Evolutionary conservation across 2,113 vertebrate genomes (phyloP).

Genomic region (Tyrannus savana): DNA sequence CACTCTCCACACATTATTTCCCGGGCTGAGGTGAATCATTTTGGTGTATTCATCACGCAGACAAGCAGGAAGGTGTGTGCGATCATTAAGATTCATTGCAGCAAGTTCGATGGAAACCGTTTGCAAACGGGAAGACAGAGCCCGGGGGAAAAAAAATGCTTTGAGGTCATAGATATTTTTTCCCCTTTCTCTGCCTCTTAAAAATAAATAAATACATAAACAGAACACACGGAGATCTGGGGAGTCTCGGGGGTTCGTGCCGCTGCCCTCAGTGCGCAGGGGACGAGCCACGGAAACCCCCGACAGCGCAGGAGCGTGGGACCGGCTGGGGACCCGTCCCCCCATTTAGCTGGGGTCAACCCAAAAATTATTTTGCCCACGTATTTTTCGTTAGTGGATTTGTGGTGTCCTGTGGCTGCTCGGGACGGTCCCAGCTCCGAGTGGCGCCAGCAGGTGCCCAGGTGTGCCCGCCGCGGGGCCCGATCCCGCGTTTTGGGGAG

Average conservation of each 20-base stretch:
- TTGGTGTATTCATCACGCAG: neutral
- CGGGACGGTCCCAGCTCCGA: neutral
- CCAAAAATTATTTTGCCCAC: fast-evolving
- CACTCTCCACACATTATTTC: neutral
- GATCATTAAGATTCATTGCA: neutral
- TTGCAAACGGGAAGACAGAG: neutral
- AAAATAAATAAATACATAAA: neutral
- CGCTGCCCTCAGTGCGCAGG: neutral
- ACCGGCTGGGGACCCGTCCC: neutral
- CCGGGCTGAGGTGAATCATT: neutral
- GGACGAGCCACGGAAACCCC: neutral
- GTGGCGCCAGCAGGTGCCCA: neutral
- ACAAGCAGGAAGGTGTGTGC: neutral
- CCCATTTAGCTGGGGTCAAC: neutral
- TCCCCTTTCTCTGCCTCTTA: neutral
- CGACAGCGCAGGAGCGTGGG: neutral
- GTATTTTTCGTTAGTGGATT: neutral
- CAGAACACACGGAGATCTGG: too few relatives aligned
- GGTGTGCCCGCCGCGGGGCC: neutral
- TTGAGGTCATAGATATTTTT: neutral
- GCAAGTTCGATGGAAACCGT: neutral
- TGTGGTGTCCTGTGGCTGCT: neutral
- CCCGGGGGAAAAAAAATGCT: too few relatives aligned
- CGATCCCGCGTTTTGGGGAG: neutral
- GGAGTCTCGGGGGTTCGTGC: neutral